These are phyloP conservation scores for Torymus aiolomorphi DNA, from an alignment of 2,888 invertebrate genomes.

Conservation along the genomic window DNA sequence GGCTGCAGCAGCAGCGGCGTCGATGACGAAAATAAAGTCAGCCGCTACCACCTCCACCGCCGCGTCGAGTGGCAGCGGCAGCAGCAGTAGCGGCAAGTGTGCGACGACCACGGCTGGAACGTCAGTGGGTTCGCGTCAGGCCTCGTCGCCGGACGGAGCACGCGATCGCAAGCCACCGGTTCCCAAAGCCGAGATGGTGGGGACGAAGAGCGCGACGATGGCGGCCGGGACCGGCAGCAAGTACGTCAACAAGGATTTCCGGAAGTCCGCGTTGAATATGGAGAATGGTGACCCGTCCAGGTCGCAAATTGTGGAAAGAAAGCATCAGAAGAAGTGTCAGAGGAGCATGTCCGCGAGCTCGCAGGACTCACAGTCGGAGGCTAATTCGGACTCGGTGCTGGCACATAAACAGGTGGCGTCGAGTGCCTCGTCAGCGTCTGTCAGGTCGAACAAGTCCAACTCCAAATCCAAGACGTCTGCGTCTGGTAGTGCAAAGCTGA, in stretches of 20 bases:
- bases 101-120: slow-evolving; percentile 38
- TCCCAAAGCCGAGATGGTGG: slow-evolving; percentile 74
- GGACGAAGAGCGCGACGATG: slow-evolving; percentile 59
- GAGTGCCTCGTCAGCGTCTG: slow-evolving; percentile 59
- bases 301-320: slow-evolving; percentile 64
- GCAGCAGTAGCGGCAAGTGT: slow-evolving; percentile 37
- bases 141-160: slow-evolving; percentile 66
- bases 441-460: slow-evolving; percentile 34
- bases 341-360: slow-evolving; percentile 77
- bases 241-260: slow-evolving; percentile 83
- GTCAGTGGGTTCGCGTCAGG: slow-evolving; percentile 67
- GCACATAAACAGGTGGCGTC: slow-evolving; percentile 52
- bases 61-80: not conserved
- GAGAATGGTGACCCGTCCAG: slow-evolving; percentile 72
- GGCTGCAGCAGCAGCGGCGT: slow-evolving; percentile 57
- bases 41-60: slow-evolving; percentile 47
- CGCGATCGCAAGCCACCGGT: slow-evolving; percentile 75
- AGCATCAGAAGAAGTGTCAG: slow-evolving; percentile 65
- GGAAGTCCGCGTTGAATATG: slow-evolving; percentile 86
- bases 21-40: slow-evolving; percentile 57
- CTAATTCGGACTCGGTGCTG: slow-evolving; percentile 60
- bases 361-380: slow-evolving; percentile 68
- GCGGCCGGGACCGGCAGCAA: slow-evolving; percentile 63
- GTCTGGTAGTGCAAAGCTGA: slow-evolving; percentile 22
- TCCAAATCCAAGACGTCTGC: slow-evolving; percentile 40